Evolutionary conservation across 2,113 vertebrate genomes (phyloP).

Genomic region (Elanus axillaris): DNA sequence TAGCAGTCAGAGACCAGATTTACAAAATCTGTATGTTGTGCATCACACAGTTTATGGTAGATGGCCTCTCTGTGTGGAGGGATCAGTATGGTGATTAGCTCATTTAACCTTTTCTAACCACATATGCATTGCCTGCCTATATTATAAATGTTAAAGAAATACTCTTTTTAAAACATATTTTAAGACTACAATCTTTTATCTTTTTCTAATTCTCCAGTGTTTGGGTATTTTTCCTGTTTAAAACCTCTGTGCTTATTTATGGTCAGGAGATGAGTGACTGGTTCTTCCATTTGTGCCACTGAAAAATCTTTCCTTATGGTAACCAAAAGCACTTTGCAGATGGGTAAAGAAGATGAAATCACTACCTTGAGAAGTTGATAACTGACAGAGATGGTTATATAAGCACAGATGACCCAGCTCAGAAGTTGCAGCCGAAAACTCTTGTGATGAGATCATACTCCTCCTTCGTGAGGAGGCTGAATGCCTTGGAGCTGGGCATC

Average conservation of each 20-base stretch:
- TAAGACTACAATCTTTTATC: rapidly evolving
- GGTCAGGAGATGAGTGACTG: not conserved
- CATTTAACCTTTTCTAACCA: not conserved
- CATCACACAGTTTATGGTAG: not conserved
- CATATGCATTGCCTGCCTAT: not conserved
- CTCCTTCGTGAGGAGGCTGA: not conserved
- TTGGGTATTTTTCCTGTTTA: not conserved
- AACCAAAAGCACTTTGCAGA: not conserved
- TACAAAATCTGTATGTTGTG: not conserved
- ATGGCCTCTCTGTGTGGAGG: not conserved
- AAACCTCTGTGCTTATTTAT: not conserved
- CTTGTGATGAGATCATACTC: not conserved
- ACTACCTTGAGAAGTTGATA: not conserved
- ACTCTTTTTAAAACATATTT: not conserved
- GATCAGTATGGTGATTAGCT: not conserved
- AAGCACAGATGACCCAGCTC: not conserved
- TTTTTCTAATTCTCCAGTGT: not conserved
- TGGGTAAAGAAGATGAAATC: not conserved
- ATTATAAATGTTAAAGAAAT: not conserved
- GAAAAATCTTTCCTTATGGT: not conserved
- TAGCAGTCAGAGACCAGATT: not conserved
- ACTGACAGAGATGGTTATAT: not conserved
- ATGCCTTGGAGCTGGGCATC: not conserved
- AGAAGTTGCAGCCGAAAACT: not conserved
- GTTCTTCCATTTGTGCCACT: not conserved